phyloP scores from a whole-genome alignment of 2,113 vertebrate species.

The Epinephelus lanceolatus region DNA sequence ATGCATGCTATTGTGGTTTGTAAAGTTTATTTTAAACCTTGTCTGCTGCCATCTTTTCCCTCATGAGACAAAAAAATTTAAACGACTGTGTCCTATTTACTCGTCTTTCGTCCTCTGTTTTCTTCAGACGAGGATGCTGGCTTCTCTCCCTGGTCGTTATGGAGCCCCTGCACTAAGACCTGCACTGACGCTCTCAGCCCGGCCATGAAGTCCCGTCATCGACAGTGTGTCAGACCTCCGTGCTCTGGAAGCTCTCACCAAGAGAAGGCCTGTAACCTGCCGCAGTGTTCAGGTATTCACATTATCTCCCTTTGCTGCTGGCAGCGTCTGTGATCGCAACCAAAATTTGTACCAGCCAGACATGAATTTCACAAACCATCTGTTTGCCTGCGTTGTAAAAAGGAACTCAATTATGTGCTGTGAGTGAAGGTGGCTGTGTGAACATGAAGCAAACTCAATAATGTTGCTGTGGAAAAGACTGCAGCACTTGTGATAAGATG shows the following conservation, averaged over 20 bases:
- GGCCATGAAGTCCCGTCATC: slow-evolving; percentile 82
- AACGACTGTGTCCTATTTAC: not conserved
- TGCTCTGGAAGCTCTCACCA: slow-evolving; percentile 85
- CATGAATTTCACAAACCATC: not conserved
- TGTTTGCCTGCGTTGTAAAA: not conserved
- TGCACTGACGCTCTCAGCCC: slow-evolving; percentile 85
- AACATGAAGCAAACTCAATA: not conserved
- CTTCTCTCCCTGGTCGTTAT: slow-evolving; percentile 85
- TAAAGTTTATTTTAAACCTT: not conserved
- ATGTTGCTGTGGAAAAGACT: not conserved
- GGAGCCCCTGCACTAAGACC: slow-evolving; percentile 88
- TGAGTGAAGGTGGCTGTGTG: not conserved
- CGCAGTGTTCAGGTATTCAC: slow-evolving; percentile 87
- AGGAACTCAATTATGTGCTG: not conserved
- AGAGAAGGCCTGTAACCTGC: slow-evolving; percentile 89
- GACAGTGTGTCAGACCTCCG: slow-evolving; percentile 80
- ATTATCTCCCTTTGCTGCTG: not conserved
- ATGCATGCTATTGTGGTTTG: not conserved
- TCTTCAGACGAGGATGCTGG: slow-evolving; percentile 80
- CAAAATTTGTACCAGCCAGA: not conserved
- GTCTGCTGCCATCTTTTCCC: not conserved
- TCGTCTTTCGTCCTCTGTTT: not conserved
- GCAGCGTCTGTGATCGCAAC: not conserved
- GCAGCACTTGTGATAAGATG: not conserved
- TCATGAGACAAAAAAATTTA: not conserved